A percentile compares a stretch with the other conserved stretches of the same genome.
These are phyloP conservation scores for Steatocranus sp. DNA, from an alignment of 2,797 vertebrate genomes.

Conservation along the genomic window DNA sequence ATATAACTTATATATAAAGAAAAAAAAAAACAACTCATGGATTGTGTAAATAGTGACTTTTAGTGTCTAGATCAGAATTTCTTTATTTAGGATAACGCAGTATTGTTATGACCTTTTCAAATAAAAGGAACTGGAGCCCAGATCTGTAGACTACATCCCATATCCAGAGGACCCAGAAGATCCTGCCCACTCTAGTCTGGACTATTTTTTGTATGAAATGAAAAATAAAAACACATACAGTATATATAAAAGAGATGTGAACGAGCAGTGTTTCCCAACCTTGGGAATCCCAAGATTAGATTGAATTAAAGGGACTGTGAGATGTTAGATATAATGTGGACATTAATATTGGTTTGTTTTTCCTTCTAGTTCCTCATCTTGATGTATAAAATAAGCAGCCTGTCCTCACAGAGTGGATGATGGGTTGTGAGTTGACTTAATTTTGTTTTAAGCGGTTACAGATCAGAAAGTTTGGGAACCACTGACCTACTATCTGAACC, in stretches of 20 bases:
- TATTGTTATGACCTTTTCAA: constrained; percentile 63
- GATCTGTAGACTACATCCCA: constrained; percentile 72
- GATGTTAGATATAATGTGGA: not conserved
- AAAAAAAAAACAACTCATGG: constrained; percentile 38
- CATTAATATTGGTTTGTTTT: not conserved
- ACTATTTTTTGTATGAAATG: constrained; percentile 15
- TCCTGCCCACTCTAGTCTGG: constrained; percentile 13
- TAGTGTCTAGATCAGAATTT: constrained; percentile 31
- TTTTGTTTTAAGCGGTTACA: not conserved
- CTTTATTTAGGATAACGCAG: constrained; percentile 32
- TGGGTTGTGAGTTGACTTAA: not conserved
- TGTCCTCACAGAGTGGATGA: not conserved
- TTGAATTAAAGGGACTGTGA: not conserved
- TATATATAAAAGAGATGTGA: not conserved
- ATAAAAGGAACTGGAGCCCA: constrained; percentile 73
- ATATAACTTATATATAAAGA: constrained; percentile 17
- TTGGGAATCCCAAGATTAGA: not conserved
- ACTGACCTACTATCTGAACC: not conserved
- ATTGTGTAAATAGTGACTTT: constrained; percentile 66
- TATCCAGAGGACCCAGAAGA: constrained; percentile 25
- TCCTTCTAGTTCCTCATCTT: not conserved
- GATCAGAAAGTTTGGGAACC: not conserved
- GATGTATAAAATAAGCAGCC: not conserved
- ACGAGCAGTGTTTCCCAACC: not conserved
- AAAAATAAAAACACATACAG: not conserved